Evolutionary conservation across 2,113 vertebrate genomes (phyloP).

Genomic region (Thymallus thymallus): DNA sequence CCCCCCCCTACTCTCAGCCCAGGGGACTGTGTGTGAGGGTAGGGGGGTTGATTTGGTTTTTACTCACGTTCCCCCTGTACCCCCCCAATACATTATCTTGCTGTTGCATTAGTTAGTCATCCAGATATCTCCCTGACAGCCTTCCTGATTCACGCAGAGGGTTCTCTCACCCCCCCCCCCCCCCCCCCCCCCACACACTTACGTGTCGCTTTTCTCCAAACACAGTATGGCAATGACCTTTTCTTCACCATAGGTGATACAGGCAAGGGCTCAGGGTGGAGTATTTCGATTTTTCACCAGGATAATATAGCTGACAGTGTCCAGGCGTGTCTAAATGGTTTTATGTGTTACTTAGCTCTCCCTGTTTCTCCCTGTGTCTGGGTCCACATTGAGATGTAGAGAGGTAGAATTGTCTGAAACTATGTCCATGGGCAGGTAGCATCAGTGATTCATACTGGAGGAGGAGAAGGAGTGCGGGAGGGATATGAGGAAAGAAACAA

Average conservation of each 20-base stretch:
- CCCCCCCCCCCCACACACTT: neutral
- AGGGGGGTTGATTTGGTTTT: no score
- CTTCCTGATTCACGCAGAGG: constrained; percentile 9
- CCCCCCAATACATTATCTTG: no score
- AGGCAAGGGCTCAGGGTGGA: neutral
- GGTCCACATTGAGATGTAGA: no score
- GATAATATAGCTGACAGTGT: neutral
- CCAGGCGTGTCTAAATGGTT: neutral
- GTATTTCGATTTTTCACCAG: neutral
- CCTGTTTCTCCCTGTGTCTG: neutral
- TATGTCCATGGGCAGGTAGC: neutral
- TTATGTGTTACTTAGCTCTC: neutral
- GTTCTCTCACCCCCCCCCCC: neutral
- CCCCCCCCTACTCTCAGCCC: neutral
- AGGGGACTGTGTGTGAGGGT: neutral
- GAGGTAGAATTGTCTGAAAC: neutral
- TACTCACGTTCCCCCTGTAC: no score
- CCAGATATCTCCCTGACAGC: constrained; percentile 22
- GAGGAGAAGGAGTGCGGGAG: no score
- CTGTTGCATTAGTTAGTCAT: neutral
- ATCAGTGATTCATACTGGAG: neutral
- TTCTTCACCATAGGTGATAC: neutral
- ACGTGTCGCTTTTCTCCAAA: neutral
- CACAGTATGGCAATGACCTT: neutral
- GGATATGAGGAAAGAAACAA: neutral